Base-by-base conservation (phyloP, 2,113 vertebrate species). In the Myotis davidii region DNA sequence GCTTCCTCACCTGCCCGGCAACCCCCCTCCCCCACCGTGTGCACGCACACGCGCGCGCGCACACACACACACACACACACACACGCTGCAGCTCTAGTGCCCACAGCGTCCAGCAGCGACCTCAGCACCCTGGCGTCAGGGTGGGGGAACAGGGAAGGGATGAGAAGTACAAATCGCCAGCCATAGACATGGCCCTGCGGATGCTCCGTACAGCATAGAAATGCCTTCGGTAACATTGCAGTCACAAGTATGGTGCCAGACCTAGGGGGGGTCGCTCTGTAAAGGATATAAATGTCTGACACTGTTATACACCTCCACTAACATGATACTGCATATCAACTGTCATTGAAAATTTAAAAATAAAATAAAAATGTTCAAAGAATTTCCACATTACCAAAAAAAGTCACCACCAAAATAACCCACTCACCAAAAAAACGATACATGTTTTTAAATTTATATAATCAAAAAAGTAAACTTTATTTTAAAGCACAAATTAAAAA, bases 401-500 rank as follows among this genome's bases (percentile, higher is more conserved):
- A 42, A 42, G n/a, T 67, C 25, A 27, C 50, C 39, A 6, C 10
- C 6, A 4, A 32, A 85, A 54, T 45, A 76, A 52, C 17, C 8
- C 18, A 12, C 9, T 76, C 20, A 14, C 52, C 13, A 69, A 67
- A 16, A 79, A 27, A 14, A 2, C 6, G 21, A 56, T 9, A 56
- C 54, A 23, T 23, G 54, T 23, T 56, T 56, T 56, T 56, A 56
- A 23, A 56, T 56, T 56, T 56, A 56, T 56, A 0, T 21, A 56
- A 56, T 56, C 54, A 67, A 16, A 79, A 14, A 2, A 65, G 13
- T 32, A 65, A 65, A 65, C 65, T 85, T 69, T 77, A 73, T 83
- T 72, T 67, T 81, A 88, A 95, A 85, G 87, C 37, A 45, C 23
- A 56, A 94, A 16, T 86, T 48, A 90, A 95, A 84, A 83, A 74